phyloP scores from a whole-genome alignment of 1,140 invertebrate species.

The Venturia canescens region DNA sequence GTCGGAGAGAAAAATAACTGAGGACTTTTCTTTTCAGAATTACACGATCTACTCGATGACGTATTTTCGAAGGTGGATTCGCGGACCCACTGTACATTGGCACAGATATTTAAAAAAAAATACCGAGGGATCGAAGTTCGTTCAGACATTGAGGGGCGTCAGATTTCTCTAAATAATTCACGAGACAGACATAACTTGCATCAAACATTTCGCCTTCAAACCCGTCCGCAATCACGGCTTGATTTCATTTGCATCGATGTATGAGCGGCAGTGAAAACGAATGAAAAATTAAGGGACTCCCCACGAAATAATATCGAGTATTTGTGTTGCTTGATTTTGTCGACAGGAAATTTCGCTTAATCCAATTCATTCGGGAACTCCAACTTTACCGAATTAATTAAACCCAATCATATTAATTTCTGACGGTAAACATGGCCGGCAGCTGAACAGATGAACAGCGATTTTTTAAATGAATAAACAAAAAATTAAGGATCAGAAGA shows the following conservation, averaged over 20 bases:
- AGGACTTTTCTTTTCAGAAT: not conserved
- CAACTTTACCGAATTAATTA: too few species aligned
- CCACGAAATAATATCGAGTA: too few species aligned
- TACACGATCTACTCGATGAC: not conserved
- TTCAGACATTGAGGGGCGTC: not conserved
- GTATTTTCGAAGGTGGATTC: not conserved
- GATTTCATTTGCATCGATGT: not conserved
- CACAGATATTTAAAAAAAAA: not conserved
- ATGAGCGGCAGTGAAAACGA: not conserved
- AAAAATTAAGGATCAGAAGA: too few species aligned
- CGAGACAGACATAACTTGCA: constrained; percentile 3
- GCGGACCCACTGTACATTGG: too few species aligned
- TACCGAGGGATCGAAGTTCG: not conserved
- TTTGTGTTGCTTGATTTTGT: too few species aligned
- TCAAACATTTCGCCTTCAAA: not conserved
- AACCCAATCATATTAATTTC: too few species aligned
- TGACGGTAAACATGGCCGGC: too few species aligned
- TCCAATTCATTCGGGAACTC: too few species aligned
- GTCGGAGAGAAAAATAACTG: not conserved
- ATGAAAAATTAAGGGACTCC: not conserved
- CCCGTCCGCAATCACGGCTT: not conserved
- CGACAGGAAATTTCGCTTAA: too few species aligned
- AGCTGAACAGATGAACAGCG: too few species aligned
- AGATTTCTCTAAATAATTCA: constrained; percentile 45
- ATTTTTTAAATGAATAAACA: too few species aligned